Base-by-base conservation (phyloP, 2,888 invertebrate genomes). In the Serripes groenlandicus region DNA sequence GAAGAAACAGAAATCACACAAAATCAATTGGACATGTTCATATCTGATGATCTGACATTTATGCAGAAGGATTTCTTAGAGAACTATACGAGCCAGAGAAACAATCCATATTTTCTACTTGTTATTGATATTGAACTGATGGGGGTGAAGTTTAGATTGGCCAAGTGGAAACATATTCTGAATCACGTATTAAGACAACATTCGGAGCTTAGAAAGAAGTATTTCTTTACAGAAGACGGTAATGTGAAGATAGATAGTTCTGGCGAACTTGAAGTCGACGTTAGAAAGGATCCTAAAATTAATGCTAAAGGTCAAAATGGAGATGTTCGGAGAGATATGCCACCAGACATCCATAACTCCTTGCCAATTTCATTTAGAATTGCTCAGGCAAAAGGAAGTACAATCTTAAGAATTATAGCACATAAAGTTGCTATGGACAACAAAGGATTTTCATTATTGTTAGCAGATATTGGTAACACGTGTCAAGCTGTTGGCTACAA, bases 151-250 rank as follows among this genome's bases (percentile, higher is more conserved):
- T 30, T 83, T 30, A 68, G 72, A 34, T 66, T 76, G n/a, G 58
- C 73, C 23, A 70, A 78, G 21, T 87, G 84, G 84, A 77, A 54
- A 37, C 60, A 64, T 11, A 70, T 83, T 34, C 64, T 87, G 28
- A 76, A 76, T 23, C 80, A 78, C 60, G 30, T 82, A 2, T 21
- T 81, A 26, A 81, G 68, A 62, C 69, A 68, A 30, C 75, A 81
- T 49, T 77, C 81, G 23, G 86, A 80, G 58, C 74, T 86, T 21
- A 75, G 82, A 11, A 72, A 74, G 9, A 54, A 77, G 28, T 85
- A 80, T 34, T 70, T 32, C 23, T 56, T 75, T 9, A 70, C 72
- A 30, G 52, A 69, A 35, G 69, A 70, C 37, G 70, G 73, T 2
- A 62, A 68, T 9, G 52, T 66, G 18, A 76, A 60, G 11, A 80